phyloP scores from a whole-genome alignment of 2,888 invertebrate genomes.

The Apeira syringaria region DNA sequence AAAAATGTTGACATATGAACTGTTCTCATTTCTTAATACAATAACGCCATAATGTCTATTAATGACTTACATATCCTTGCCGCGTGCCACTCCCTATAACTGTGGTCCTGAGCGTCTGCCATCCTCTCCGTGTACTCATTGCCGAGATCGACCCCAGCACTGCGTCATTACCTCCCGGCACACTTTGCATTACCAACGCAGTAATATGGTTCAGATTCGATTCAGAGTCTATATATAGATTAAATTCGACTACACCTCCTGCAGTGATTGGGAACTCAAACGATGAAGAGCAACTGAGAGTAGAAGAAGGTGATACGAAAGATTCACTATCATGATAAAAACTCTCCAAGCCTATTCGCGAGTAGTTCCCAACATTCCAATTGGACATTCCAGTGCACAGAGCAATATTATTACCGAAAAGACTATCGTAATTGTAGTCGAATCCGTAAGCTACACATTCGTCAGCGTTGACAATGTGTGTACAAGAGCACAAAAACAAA shows the following conservation, averaged over 20 bases:
- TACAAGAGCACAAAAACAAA: conserved; percentile 11
- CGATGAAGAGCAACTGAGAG: conserved; percentile 24
- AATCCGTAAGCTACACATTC: conserved; percentile 37
- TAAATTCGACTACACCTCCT: conserved; percentile 37
- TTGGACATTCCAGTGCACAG: conserved; percentile 14
- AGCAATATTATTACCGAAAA: conserved; percentile 8
- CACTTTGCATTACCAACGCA: conserved; percentile 23
- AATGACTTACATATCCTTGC: conserved; percentile 42
- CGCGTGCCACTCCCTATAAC: conserved; percentile 6
- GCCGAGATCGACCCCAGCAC: conserved; percentile 22
- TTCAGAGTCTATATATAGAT: conserved; percentile 33
- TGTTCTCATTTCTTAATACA: too few relatives aligned
- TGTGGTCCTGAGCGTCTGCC: conserved; percentile 30
- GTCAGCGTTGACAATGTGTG: conserved; percentile 14
- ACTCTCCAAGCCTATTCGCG: conserved; percentile 6
- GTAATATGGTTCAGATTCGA: conserved; percentile 28
- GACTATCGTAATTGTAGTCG: conserved; percentile 15
- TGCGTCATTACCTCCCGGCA: conserved; percentile 24
- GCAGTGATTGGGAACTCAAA: conserved; percentile 11
- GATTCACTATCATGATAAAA: conserved; percentile 13
- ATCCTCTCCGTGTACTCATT: conserved; percentile 21
- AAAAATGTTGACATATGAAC: too few relatives aligned
- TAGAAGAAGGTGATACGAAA: conserved; percentile 19
- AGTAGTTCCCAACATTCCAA: conserved; percentile 25
- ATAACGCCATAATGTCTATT: too few relatives aligned